Evolutionary conservation across 2,113 vertebrate genomes (phyloP), one percentile per base, ranked within the genome.

Genomic region (Python bivittatus): DNA sequence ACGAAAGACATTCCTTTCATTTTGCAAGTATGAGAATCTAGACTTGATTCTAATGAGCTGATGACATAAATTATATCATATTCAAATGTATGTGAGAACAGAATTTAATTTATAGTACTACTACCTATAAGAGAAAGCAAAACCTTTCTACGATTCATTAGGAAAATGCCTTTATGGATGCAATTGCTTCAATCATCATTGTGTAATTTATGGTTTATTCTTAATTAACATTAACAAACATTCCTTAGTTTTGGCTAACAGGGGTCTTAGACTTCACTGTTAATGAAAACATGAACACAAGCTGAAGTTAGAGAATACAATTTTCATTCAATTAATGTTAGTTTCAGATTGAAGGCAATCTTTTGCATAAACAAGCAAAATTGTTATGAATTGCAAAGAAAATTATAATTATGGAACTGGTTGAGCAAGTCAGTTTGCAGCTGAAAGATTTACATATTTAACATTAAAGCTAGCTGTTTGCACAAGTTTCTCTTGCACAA

Each of bases 141-240:
- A 92, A 92, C 95, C 94, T 94, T 91, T 95, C 93, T 95, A 96
- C 93, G 94, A 96, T 96, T 97, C 97, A 96, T 96, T 97, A 96
- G 96, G 93, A 94, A 95, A 93, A 94, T 97, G 93, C 92, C 95
- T 93, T 92, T 96, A 96, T 85, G 92, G 97, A 95, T 95, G 94
- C 96, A 93, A 94, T 97, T 96, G 97, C 97, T 97, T 97, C 97
- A 97, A 97, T 98, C 97, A 97, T 94, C 61, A 44, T 95, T 96
- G 91, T 95, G 94, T 92, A 94, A 96, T 96, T 96, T 94, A 90
- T 96, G 96, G 88, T 97, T 97, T 97, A 91, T 97, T 97, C 95
- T 95, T 96, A 97, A 95, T 96, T 97, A 96, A 96, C 96, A 97
- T 96, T 96, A 97, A 97, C 97, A 97, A 97, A 98, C 96, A 87